Evolutionary conservation across 2,797 vertebrate species (phyloP), one percentile per base, ranked within the genome.

Genomic region (Erpetoichthys calabaricus): DNA sequence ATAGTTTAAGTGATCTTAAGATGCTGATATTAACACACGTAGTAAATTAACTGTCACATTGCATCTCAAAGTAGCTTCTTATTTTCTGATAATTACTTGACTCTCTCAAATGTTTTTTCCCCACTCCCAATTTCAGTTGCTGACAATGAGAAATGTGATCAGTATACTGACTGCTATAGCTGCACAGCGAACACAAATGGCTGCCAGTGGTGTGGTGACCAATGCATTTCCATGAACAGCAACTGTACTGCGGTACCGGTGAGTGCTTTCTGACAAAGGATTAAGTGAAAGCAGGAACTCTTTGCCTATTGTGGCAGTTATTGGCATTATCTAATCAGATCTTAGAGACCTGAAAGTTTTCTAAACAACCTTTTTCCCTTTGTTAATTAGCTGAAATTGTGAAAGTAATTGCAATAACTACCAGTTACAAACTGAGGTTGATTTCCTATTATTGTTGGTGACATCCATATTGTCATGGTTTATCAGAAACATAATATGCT

Each of bases 131-230:
- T 49, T 46, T 42, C 72, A 95, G 92, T 75, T 67, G 70, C 73
- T 41, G 91, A 94, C 57, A 89, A 68, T 60, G 91, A 95, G 67
- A 81, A 88, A 66, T 99, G 96, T 70, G 90, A 94, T 73, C 91
- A 93, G 72, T 92, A 95, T 73, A 90, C 89, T 0, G 96, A 99
- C 82, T 99, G 95, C 80, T 93, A 91, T 80, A 99, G 94, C 75
- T 99, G 96, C 71, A 93, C 92, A 0, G 87, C 89, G 50, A 98
- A 98, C 73, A 92, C 90, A 52, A 97, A 97, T 62, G 84, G 82
- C 73, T 99, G 96, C 73, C 92, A 92, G 66, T 99, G 95, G 95
- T 99, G 96, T 51, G 77, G 76, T 0, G 78, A 85, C 59, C 87
- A 89, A 70, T 99, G 96, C 57, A 59, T 91, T 52, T 89, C 91